Conservation (phyloP, 2,797 vertebrate species). For the Sebastes variabilis region DNA sequence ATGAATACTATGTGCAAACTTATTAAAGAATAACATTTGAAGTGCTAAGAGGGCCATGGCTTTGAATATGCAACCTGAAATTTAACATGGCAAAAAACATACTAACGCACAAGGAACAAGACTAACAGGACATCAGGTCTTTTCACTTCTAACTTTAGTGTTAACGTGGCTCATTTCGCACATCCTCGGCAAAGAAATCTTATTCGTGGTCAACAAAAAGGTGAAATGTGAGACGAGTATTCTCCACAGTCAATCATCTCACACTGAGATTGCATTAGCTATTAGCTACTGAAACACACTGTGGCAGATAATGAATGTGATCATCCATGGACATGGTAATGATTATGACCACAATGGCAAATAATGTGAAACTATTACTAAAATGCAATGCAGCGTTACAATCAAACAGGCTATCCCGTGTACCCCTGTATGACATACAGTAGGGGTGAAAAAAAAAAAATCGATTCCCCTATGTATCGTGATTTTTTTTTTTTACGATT, state of each 20-base stretch:
- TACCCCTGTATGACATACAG: neutral
- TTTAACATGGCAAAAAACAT: neutral
- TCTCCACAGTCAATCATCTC: conserved; percentile 49
- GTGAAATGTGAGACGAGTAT: conserved; percentile 33
- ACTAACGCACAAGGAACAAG: neutral
- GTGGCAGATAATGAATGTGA: conserved; percentile 51
- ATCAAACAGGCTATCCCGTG: neutral
- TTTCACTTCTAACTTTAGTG: neutral
- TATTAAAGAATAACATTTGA: conserved; percentile 1
- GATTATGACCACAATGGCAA: conserved; percentile 36
- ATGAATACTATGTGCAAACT: neutral
- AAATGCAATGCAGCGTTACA: neutral
- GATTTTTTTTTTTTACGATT: too few relatives aligned
- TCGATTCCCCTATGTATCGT: too few relatives aligned
- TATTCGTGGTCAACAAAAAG: conserved; percentile 19
- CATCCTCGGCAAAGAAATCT: conserved; percentile 1
- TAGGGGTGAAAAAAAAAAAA: too few relatives aligned
- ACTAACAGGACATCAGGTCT: neutral
- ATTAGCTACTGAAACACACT: conserved; percentile 40
- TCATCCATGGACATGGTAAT: conserved; percentile 39
- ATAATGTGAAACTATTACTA: conserved; percentile 43
- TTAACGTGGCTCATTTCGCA: conserved; percentile 17
- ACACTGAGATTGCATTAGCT: conserved; percentile 40
- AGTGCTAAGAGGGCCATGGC: neutral
- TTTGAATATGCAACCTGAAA: conserved; percentile 14